Conservation (phyloP, 2,113 vertebrate species). For the Picathartes gymnocephalus region DNA sequence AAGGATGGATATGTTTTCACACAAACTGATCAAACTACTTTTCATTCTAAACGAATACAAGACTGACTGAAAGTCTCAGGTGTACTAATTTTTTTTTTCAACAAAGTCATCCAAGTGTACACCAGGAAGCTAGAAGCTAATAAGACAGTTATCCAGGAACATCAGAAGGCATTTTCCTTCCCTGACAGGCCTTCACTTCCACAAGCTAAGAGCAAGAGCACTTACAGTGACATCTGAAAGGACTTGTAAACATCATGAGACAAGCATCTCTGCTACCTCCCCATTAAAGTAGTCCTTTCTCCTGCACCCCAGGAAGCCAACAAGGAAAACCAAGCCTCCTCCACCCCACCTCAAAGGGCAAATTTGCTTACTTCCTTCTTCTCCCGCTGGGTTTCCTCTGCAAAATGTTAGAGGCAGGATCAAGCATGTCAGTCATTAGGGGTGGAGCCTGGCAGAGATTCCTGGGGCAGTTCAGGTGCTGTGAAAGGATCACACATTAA, state of each 20-base stretch:
- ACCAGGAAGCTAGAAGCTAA: constrained; percentile 18
- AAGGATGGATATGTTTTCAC: constrained; percentile 56
- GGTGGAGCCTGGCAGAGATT: background rate
- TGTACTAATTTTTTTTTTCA: constrained; percentile 44
- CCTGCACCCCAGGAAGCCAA: background rate
- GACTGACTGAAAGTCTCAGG: constrained; percentile 60
- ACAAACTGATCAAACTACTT: constrained; percentile 66
- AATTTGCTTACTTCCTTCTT: background rate
- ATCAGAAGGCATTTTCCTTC: constrained; percentile 44
- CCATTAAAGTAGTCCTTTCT: background rate
- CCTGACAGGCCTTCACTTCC: constrained; percentile 61
- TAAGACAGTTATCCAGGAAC: constrained; percentile 38
- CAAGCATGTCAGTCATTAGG: background rate
- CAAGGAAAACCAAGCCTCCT: constrained; percentile 12
- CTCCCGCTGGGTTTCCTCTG: background rate
- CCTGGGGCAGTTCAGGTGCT: background rate
- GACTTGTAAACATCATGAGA: constrained; percentile 31
- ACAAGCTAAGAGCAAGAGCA: constrained; percentile 47
- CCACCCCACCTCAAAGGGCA: background rate
- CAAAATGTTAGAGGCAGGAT: background rate
- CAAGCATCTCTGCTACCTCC: background rate
- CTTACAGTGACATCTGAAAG: constrained; percentile 60
- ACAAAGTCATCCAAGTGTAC: constrained; percentile 30
- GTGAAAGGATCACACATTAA: background rate
- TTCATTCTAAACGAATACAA: constrained; percentile 65